phyloP scores from a whole-genome alignment of 1,140 invertebrate genomes.

The Calosoma granatense region DNA sequence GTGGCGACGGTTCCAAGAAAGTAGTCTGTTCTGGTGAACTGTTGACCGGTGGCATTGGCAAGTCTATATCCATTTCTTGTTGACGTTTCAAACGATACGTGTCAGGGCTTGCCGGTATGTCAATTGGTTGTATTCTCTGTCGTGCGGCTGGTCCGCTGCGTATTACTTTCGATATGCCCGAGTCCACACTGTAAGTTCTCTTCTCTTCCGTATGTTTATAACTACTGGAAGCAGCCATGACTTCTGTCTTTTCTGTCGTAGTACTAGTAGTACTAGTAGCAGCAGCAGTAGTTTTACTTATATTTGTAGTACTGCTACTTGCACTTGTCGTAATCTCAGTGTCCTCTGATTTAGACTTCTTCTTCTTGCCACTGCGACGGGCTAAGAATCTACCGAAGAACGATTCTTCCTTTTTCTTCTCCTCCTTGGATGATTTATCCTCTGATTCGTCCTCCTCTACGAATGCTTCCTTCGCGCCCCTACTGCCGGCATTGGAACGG shows the following conservation, averaged over 20 bases:
- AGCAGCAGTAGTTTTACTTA: background rate
- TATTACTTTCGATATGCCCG: conserved; percentile 21
- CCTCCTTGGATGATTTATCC: conserved; percentile 27
- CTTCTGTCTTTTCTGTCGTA: too few species aligned
- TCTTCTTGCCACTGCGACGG: conserved; percentile 53
- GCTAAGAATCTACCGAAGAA: conserved; percentile 54
- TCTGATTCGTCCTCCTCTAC: conserved; percentile 36
- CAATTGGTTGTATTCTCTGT: conserved; percentile 43
- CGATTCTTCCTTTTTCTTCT: conserved; percentile 44
- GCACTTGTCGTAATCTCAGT: conserved; percentile 28
- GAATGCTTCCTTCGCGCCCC: conserved; percentile 27
- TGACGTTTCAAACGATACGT: background rate
- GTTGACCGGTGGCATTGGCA: conserved; percentile 12
- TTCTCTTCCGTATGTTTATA: background rate
- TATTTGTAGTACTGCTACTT: background rate
- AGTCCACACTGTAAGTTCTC: background rate
- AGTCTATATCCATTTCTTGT: background rate
- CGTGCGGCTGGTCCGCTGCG: conserved; percentile 37
- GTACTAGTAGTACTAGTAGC: background rate
- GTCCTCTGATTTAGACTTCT: conserved; percentile 41
- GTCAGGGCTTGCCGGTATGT: conserved; percentile 36
- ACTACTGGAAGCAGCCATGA: background rate
- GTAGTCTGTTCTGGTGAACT: conserved; percentile 14
- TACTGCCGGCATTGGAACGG: conserved; percentile 32
- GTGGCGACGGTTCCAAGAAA: background rate